Evolutionary conservation across 2,888 invertebrate species (phyloP), one percentile per base, ranked within the genome.

Genomic region (Ichneumoninae sp.): DNA sequence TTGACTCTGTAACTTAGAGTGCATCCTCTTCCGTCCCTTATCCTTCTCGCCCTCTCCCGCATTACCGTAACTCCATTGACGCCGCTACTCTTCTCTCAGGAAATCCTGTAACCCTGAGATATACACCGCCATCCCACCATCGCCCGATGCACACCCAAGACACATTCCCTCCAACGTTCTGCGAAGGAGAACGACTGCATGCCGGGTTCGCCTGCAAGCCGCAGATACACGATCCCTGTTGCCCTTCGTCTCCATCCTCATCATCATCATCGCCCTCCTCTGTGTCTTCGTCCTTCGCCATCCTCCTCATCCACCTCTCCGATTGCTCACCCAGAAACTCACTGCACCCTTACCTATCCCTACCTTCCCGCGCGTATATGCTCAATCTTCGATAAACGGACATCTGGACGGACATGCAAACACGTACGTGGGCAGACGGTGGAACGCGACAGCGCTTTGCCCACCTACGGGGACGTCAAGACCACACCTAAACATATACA

Each of bases 371-470:
- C 33, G 62, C 30, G 62, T 50, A 62, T 33, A 65, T 13, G 33
- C 33, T 19, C 74, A 6, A n/a, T 10, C 13, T 30, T 71, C 62
- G 68, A 80, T 72, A 72, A 71, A 76, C 60, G 78, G 68, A 52
- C 71, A 62, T 47, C 44, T 16, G 44, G 44, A 40, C 62, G 62
- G 62, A 33, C 62, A 16, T 83, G 75, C 70, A 80, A 75, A 71
- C 74, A 71, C 54, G 54, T 71, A 54, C 30, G 62, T 62, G 33
- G 62, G n/a, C 33, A 30, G 33, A 33, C 62, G 44, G 30, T 33
- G 62, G 16, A 62, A 33, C 62, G 62, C 62, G 16, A 33, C 13
- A 16, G 33, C 6, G 33, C 33, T 33, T 33, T 33, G 33, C 62
- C 30, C 16, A 30, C 16, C 30, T 62, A 8, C 62, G 16, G 62